A percentile compares a stretch with the other conserved stretches of the same genome.
Evolutionary conservation across 2,113 vertebrate species (phyloP).

Genomic region (Dicerorhinus sumatrensis): DNA sequence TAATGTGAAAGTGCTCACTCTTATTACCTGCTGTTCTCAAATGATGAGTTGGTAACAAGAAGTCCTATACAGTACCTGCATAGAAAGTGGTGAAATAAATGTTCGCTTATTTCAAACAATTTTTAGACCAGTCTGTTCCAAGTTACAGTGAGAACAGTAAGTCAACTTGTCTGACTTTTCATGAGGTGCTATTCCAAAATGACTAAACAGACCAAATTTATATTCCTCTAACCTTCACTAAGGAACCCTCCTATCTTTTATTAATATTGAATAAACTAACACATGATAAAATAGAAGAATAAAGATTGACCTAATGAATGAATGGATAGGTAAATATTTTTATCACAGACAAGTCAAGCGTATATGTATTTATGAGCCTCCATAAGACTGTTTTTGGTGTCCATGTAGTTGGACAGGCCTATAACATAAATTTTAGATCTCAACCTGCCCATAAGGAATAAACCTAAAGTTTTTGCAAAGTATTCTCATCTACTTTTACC

Average conservation of each 20-base stretch:
- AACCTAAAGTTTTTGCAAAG: neutral
- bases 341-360: neutral
- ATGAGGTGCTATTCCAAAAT: slow-evolving; percentile 5
- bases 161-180: neutral
- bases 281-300: neutral
- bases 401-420: neutral
- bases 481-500: neutral
- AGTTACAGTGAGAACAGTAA: neutral
- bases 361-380: neutral
- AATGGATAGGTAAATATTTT: neutral
- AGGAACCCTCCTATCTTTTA: neutral
- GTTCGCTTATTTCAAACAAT: neutral
- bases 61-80: neutral
- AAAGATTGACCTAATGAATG: neutral
- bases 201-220: neutral
- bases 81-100: neutral
- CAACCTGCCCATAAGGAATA: neutral
- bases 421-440: neutral
- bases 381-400: neutral
- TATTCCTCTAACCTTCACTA: neutral
- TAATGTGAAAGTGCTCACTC: neutral
- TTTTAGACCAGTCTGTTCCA: slow-evolving; percentile 33
- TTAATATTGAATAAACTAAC: neutral
- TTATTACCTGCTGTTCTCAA: neutral
- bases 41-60: neutral